A percentile compares a stretch with the other conserved stretches of the same genome.
These are phyloP conservation scores for Paragorgia papillata DNA, from an alignment of 92 coral and sea anemone genomes.

Conservation along the genomic window DNA sequence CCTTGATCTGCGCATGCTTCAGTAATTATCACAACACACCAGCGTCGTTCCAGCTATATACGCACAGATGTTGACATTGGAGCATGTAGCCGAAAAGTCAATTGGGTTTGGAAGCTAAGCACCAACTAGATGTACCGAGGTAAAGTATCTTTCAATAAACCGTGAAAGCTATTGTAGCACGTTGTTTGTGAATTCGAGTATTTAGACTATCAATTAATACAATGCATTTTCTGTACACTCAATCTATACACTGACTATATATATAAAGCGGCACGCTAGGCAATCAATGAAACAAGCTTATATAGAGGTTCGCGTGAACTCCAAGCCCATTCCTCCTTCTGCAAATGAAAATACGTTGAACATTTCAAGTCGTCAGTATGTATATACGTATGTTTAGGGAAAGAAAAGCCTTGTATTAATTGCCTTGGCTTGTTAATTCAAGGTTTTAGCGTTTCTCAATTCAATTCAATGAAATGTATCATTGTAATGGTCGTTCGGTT, in stretches of 20 bases:
- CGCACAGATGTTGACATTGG: conserved; percentile 31
- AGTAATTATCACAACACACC: conserved; percentile 11
- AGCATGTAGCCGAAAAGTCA: conserved; percentile 32
- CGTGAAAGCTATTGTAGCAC: not conserved
- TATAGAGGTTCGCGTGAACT: no score
- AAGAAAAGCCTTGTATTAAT: no score
- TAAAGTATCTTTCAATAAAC: conserved; percentile 15
- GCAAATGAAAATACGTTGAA: no score
- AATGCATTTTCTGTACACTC: conserved; percentile 12
- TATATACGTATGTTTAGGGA: no score
- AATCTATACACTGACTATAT: not conserved
- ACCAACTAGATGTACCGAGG: conserved; percentile 15
- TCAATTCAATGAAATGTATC: not conserved
- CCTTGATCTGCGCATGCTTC: conserved; percentile 25
- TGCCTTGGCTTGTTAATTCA: no score
- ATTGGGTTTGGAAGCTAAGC: conserved; percentile 23
- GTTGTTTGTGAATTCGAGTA: not conserved
- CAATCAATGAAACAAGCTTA: no score
- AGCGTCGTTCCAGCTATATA: conserved; percentile 5
- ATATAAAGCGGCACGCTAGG: no score
- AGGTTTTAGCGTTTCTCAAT: not conserved
- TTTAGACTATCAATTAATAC: not conserved
- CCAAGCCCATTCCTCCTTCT: no score
- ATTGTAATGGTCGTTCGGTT: no score
- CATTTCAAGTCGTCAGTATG: no score